Evolutionary conservation across 2,888 invertebrate species (phyloP).

Genomic region (Ferdinandea cuprea): DNA sequence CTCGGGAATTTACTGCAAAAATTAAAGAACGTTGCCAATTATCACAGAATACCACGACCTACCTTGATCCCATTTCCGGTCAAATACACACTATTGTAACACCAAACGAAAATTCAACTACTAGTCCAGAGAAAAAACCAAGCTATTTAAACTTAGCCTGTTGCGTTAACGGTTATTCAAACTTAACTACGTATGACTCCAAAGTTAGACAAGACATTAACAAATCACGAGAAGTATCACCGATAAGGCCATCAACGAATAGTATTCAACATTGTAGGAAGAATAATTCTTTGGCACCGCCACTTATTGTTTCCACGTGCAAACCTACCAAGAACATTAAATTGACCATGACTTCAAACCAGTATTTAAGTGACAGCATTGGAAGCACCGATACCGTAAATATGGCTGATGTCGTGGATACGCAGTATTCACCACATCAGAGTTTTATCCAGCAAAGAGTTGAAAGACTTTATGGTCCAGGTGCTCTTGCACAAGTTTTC

Average conservation of each 20-base stretch:
- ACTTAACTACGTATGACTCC: slow-evolving; percentile 93
- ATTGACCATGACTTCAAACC: slow-evolving; percentile 61
- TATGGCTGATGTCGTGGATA: slow-evolving; percentile 76
- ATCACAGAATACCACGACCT: slow-evolving; percentile 78
- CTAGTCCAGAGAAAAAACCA: slow-evolving; percentile 87
- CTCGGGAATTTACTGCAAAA: slow-evolving; percentile 86
- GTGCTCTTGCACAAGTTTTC: slow-evolving; percentile 93
- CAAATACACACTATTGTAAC: slow-evolving; percentile 81
- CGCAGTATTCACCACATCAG: slow-evolving; percentile 82
- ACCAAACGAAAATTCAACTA: slow-evolving; percentile 73
- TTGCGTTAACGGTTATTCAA: slow-evolving; percentile 95
- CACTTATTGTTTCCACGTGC: slow-evolving; percentile 77
- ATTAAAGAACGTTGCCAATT: slow-evolving; percentile 84
- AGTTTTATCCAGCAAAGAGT: slow-evolving; percentile 95
- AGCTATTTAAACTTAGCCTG: slow-evolving; percentile 95
- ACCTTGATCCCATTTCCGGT: slow-evolving; percentile 79
- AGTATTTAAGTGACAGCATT: slow-evolving; percentile 75
- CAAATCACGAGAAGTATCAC: slow-evolving; percentile 89
- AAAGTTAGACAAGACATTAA: slow-evolving; percentile 89
- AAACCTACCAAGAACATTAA: slow-evolving; percentile 32
- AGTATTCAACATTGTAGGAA: slow-evolving; percentile 83
- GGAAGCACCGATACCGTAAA: slow-evolving; percentile 58
- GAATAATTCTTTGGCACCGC: slow-evolving; percentile 85
- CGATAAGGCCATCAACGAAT: slow-evolving; percentile 85
- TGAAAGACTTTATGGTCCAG: slow-evolving; percentile 93